Conservation (phyloP, 1,140 invertebrate species). For the Gryon sp. region DNA sequence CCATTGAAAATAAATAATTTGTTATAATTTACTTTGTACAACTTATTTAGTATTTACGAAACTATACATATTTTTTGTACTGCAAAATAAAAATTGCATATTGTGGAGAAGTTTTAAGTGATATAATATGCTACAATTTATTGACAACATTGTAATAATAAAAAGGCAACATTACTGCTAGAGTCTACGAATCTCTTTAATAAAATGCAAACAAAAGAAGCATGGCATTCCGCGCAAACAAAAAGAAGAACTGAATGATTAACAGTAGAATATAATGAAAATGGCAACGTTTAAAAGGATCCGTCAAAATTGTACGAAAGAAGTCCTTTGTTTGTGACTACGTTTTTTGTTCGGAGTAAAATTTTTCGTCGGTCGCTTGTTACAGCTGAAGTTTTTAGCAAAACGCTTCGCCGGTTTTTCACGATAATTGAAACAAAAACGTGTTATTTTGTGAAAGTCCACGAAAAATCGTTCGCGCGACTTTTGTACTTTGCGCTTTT, state of each 20-base stretch:
- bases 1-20: too few relatives aligned
- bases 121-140: too few relatives aligned
- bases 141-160: too few relatives aligned
- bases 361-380: slow-evolving; percentile 19
- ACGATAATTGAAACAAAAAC: slow-evolving; percentile 40
- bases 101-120: too few relatives aligned
- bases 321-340: slow-evolving; percentile 21
- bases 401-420: slow-evolving; percentile 2
- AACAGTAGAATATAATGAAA: slow-evolving; percentile 37
- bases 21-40: too few relatives aligned
- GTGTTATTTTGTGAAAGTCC: slow-evolving; percentile 25
- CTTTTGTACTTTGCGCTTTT: slow-evolving; percentile 29
- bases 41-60: too few relatives aligned
- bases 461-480: slow-evolving; percentile 25
- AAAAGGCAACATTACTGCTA: too few relatives aligned
- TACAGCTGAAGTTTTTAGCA: slow-evolving; percentile 22
- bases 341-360: slow-evolving; percentile 3
- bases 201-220: slow-evolving; percentile 13
- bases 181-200: neutral
- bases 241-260: slow-evolving; percentile 27
- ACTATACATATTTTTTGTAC: too few relatives aligned
- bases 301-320: slow-evolving; percentile 23
- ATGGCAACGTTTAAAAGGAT: slow-evolving; percentile 21
- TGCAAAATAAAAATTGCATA: too few relatives aligned
- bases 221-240: neutral